Evolutionary conservation across 1,140 invertebrate species (phyloP).

Genomic region (Gryllus bimaculatus): DNA sequence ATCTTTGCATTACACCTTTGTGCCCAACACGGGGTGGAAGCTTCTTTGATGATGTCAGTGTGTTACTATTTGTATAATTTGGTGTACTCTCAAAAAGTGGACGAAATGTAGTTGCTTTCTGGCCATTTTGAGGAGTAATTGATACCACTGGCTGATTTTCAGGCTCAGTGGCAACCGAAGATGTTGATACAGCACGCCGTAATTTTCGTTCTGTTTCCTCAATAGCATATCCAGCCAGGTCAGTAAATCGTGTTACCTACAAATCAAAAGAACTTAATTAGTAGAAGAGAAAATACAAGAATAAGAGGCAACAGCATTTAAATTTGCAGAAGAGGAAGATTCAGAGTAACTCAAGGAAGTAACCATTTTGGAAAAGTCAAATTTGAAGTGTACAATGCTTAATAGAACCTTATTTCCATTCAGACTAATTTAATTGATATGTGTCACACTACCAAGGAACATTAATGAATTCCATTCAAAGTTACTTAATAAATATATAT

Average conservation of each 20-base stretch:
- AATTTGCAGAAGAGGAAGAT: too few species aligned
- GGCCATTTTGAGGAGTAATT: background rate
- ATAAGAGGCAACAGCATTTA: too few species aligned
- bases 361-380: too few species aligned
- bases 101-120: background rate
- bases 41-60: background rate
- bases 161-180: background rate
- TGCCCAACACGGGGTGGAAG: background rate
- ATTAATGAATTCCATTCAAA: too few species aligned
- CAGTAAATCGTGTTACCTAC: constrained; percentile 19
- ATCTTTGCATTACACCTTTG: constrained; percentile 19
- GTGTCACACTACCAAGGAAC: too few species aligned
- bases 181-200: constrained; percentile 3
- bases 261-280: background rate
- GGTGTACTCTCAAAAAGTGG: background rate
- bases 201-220: constrained; percentile 17
- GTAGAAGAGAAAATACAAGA: background rate
- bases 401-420: too few species aligned
- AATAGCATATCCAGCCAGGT: constrained; percentile 16
- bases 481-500: too few species aligned
- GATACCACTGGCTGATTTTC: background rate
- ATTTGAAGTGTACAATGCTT: too few species aligned
- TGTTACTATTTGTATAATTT: background rate
- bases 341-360: too few species aligned
- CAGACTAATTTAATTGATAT: too few species aligned